Evolutionary conservation across 2,888 invertebrate species (phyloP).

Genomic region (Achlya flavicornis): DNA sequence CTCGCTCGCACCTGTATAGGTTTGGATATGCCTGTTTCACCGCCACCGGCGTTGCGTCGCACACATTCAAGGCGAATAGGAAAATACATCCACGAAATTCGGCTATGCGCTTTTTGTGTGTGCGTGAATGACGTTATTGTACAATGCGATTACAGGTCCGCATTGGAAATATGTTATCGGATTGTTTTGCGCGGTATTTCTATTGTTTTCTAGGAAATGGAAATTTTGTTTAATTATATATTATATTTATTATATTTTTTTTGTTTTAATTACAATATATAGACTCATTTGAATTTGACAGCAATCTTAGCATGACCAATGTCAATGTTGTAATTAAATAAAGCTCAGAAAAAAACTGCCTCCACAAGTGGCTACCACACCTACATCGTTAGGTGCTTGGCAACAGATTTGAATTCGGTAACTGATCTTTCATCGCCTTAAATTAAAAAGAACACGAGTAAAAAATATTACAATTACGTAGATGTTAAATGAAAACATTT

Average conservation of each 20-base stretch:
- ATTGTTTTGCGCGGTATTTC: neutral
- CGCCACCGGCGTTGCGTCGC: conserved; percentile 61
- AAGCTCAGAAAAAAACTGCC: no score
- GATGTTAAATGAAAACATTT: no score
- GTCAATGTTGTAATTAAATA: no score
- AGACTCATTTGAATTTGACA: no score
- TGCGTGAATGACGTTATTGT: conserved; percentile 82
- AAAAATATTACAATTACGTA: no score
- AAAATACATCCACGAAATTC: conserved; percentile 81
- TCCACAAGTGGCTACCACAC: no score
- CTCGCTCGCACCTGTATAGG: conserved; percentile 47
- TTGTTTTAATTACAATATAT: neutral
- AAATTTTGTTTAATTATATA: neutral
- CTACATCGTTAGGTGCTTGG: no score
- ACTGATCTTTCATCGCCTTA: no score
- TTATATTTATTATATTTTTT: neutral
- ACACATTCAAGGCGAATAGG: conserved; percentile 69
- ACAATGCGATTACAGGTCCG: conserved; percentile 81
- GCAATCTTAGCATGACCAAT: no score
- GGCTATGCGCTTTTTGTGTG: conserved; percentile 67
- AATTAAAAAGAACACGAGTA: no score
- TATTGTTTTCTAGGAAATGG: neutral
- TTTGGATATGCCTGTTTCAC: conserved; percentile 50
- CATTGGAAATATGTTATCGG: conserved; percentile 45
- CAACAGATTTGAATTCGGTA: no score